Evolutionary conservation across 2,888 invertebrate species (phyloP).

Genomic region (Hirtodrosophila trivittata): DNA sequence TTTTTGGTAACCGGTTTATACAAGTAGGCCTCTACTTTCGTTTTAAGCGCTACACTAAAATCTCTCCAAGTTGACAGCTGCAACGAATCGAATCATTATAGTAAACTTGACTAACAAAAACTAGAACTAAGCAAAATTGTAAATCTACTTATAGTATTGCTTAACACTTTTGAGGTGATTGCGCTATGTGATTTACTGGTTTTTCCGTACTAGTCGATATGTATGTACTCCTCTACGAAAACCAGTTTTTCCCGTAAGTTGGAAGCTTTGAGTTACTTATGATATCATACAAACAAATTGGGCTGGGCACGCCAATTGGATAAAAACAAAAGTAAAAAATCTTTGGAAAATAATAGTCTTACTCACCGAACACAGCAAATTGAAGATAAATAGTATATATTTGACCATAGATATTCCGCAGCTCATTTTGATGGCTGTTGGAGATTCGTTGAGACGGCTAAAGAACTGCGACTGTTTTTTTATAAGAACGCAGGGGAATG

Average conservation of each 20-base stretch:
- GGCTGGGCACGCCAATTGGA: conserved; percentile 18
- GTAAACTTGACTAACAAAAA: too few relatives aligned
- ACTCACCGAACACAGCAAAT: conserved; percentile 91
- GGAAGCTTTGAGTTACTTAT: conserved; percentile 32
- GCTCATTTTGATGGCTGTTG: conserved; percentile 86
- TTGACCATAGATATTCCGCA: conserved; percentile 92
- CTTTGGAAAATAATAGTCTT: conserved; percentile 12
- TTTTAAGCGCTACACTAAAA: conserved; percentile 31
- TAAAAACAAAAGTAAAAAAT: conserved; percentile 26
- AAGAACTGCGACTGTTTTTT: conserved; percentile 55
- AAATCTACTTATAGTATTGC: not conserved
- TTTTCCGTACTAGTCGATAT: conserved; percentile 26
- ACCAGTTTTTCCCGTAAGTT: conserved; percentile 51
- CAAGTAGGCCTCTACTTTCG: conserved; percentile 30
- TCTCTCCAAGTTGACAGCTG: not conserved
- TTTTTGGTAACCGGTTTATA: conserved; percentile 51
- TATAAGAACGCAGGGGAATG: conserved; percentile 18
- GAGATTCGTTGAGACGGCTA: conserved; percentile 42
- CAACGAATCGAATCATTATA: too few relatives aligned
- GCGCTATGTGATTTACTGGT: not conserved
- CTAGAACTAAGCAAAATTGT: too few relatives aligned
- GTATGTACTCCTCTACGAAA: too few relatives aligned
- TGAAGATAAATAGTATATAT: conserved; percentile 92
- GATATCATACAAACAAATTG: conserved; percentile 51
- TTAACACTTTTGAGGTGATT: not conserved